Base-by-base conservation (phyloP, 1,140 invertebrate genomes). In the Micrasema minimum region DNA sequence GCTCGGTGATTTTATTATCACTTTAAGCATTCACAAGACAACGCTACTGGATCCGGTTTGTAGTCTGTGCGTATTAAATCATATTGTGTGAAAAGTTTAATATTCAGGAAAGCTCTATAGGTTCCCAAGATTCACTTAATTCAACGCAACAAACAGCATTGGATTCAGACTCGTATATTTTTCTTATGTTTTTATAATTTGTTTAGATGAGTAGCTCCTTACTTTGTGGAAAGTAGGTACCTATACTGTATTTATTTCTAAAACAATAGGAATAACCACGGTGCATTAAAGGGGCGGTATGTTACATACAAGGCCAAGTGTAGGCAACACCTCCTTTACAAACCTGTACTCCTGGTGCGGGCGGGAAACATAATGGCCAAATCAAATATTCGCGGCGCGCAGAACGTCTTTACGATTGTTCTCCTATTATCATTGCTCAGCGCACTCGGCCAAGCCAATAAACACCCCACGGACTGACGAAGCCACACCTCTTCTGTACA, bases 351-450 rank as follows among this genome's bases (percentile, higher is more conserved):
- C 65, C 65, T 55, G 65, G 65, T 55, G 62, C 5, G 41, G 35
- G 46, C 45, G 62, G 45, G 62, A 59, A 41, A 59, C 35, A 59
- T 48, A 57, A 41, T 46, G 12, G 37, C 66, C 46, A 55, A 68
- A 68, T 68, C 53, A 68, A 68, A 68, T 67, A 68, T 57, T 68
- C 66, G 48, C 46, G 14, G 2, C 66, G 66, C 66, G 66, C 51
- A 57, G 41, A n/a, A 57, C 53, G 46, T 51, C 26, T 66, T 62
- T 43, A 62, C 59, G 59, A 62, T 62, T 62, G 59, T 62, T 62
- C 59, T 50, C 22, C 62, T 66, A 66, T 66, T 66, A 66, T 51
- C 62, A 51, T 50, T 66, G 43, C 45, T 51, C 55, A 22, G 43
- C 23, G 62, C 23, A 37, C 20, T 20, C 46, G 12, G 62, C 43